Conservation (phyloP, 2,797 vertebrate genomes). For the Peromyscus attwateri region DNA sequence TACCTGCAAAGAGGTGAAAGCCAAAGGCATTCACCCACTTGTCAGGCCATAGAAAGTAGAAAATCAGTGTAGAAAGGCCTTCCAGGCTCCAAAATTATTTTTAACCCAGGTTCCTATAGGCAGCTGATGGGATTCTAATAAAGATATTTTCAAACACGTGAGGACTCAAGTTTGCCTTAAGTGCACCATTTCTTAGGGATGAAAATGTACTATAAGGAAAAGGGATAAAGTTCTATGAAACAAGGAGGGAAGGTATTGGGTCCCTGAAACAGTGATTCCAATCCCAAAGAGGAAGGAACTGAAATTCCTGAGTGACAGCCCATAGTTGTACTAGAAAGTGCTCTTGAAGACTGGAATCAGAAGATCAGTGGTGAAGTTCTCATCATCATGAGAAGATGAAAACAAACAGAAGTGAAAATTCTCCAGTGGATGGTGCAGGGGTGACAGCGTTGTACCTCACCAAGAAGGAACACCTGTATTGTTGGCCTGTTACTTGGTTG, state of each 20-base stretch:
- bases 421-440: background rate
- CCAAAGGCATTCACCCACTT: background rate
- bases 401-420: background rate
- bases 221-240: background rate
- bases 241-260: background rate
- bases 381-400: background rate
- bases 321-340: background rate
- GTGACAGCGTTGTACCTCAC: background rate
- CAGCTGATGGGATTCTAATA: background rate
- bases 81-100: slow-evolving; percentile 32
- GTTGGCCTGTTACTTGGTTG: background rate
- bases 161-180: slow-evolving; percentile 23
- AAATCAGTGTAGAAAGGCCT: background rate
- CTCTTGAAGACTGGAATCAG: background rate
- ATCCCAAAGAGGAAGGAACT: background rate
- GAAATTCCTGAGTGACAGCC: background rate
- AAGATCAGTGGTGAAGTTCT: background rate
- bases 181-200: background rate
- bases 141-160: slow-evolving; percentile 12
- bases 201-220: background rate
- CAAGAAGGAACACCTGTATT: background rate
- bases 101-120: background rate
- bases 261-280: background rate
- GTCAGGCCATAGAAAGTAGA: background rate
- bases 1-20: background rate